Evolutionary conservation across 2,888 invertebrate species (phyloP).

Genomic region (Sminthurides aquaticus): DNA sequence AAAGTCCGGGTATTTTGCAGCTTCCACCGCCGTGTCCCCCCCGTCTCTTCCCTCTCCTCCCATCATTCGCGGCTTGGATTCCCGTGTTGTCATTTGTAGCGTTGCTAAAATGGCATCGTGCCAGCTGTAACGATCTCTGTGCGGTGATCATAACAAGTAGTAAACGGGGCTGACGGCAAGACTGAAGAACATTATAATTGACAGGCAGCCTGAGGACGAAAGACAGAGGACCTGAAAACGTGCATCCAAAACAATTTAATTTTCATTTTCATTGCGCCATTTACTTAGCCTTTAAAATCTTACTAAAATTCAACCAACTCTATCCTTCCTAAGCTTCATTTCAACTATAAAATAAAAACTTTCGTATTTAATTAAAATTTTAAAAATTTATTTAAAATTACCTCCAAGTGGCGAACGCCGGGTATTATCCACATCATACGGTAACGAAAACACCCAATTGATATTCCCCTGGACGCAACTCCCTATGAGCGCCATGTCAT

Average conservation of each 20-base stretch:
- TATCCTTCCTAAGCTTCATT: too few species aligned
- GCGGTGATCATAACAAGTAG: slow-evolving; percentile 37
- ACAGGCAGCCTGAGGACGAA: slow-evolving; percentile 27
- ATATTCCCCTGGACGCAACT: too few species aligned
- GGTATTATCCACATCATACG: neutral
- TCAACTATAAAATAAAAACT: too few species aligned
- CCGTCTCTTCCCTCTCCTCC: too few species aligned
- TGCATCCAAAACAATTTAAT: neutral
- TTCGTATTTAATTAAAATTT: neutral
- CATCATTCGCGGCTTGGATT: too few species aligned
- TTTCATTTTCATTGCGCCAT: too few species aligned
- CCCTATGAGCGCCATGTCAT: too few species aligned
- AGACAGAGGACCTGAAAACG: slow-evolving; percentile 16
- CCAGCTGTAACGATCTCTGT: slow-evolving; percentile 27
- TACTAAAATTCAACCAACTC: too few species aligned
- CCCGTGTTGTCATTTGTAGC: neutral
- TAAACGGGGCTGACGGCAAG: slow-evolving; percentile 33
- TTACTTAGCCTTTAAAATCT: too few species aligned
- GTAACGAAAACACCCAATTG: neutral
- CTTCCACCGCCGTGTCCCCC: too few species aligned
- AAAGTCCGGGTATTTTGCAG: slow-evolving; percentile 9
- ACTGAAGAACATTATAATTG: slow-evolving; percentile 35
- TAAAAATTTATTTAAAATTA: neutral
- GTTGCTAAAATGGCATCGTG: slow-evolving; percentile 10
- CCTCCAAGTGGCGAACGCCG: neutral